A percentile compares a stretch with the other conserved stretches of the same genome.
Conservation (phyloP, 2,797 vertebrate species). For the Arrhamphus sclerolepis region DNA sequence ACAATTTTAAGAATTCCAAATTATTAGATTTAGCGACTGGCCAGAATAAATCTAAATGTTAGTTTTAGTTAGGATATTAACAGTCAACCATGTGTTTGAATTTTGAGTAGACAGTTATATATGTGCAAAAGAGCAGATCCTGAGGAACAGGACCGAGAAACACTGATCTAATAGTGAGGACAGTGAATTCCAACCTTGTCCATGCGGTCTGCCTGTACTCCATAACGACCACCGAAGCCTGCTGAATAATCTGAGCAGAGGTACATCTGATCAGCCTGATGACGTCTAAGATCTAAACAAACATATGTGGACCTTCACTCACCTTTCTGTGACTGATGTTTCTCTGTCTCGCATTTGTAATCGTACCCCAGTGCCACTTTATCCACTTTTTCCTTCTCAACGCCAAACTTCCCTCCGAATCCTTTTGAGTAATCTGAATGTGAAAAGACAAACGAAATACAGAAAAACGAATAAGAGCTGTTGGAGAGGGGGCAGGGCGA, state of each 20-base stretch:
- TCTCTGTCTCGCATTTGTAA: constrained; percentile 80
- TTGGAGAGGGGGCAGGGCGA: background rate
- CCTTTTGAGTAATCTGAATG: constrained; percentile 88
- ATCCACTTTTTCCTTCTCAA: constrained; percentile 89
- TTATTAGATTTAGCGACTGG: too few species aligned
- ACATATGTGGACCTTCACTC: background rate
- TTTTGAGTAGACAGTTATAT: too few species aligned
- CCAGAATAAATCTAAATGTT: too few species aligned
- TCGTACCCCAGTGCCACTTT: constrained; percentile 77
- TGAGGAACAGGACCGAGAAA: too few species aligned
- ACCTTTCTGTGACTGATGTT: constrained; percentile 86
- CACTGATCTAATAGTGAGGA: too few species aligned
- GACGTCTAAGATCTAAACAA: background rate
- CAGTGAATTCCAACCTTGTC: too few species aligned
- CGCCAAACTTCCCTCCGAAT: constrained; percentile 90
- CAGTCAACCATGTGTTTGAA: too few species aligned
- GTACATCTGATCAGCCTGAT: constrained; percentile 2
- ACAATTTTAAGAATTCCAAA: too few species aligned
- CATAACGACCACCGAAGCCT: constrained; percentile 92
- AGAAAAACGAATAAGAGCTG: background rate
- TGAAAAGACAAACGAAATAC: background rate
- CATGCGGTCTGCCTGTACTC: constrained; percentile 90
- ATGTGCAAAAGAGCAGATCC: too few species aligned
- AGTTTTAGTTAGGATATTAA: too few species aligned
- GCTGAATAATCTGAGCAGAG: constrained; percentile 87